phyloP scores from a whole-genome alignment of 2,113 vertebrate species.

The Ellobius talpinus region DNA sequence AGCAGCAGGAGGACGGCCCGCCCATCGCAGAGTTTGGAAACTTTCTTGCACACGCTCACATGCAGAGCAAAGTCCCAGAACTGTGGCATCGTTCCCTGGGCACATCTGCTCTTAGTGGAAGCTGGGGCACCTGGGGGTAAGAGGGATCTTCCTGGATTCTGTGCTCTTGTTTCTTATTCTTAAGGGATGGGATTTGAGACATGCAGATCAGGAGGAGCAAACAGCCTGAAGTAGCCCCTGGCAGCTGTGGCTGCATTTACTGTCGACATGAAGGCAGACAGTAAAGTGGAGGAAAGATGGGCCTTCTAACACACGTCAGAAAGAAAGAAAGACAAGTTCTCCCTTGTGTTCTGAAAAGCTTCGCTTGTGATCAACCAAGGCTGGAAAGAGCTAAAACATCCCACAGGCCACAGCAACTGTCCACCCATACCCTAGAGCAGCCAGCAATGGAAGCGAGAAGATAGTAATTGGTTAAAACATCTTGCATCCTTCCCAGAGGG shows the following conservation, averaged over 20 bases:
- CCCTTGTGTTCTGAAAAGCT: not conserved
- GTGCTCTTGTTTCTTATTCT: not conserved
- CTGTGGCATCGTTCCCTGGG: not conserved
- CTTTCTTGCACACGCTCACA: constrained; percentile 46
- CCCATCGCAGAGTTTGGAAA: not conserved
- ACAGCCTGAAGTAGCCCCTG: not conserved
- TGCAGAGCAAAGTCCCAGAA: not conserved
- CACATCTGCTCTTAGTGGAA: not conserved
- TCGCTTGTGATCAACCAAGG: too few relatives aligned
- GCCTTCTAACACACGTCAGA: too few relatives aligned
- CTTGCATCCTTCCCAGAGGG: not conserved
- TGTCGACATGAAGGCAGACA: not conserved
- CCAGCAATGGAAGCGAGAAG: not conserved
- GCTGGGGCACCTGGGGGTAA: not conserved
- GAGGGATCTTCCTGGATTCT: rapidly evolving
- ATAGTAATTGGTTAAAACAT: rapidly evolving
- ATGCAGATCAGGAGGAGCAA: rapidly evolving
- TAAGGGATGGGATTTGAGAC: not conserved
- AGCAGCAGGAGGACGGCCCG: not conserved
- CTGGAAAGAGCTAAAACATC: not conserved
- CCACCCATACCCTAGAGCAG: rapidly evolving
- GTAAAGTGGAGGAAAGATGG: not conserved
- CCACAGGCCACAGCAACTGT: not conserved
- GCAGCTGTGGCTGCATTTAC: not conserved
- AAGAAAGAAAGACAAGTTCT: not conserved